Conservation (phyloP, 2,113 vertebrate species). For the Proterorhinus semilunaris region DNA sequence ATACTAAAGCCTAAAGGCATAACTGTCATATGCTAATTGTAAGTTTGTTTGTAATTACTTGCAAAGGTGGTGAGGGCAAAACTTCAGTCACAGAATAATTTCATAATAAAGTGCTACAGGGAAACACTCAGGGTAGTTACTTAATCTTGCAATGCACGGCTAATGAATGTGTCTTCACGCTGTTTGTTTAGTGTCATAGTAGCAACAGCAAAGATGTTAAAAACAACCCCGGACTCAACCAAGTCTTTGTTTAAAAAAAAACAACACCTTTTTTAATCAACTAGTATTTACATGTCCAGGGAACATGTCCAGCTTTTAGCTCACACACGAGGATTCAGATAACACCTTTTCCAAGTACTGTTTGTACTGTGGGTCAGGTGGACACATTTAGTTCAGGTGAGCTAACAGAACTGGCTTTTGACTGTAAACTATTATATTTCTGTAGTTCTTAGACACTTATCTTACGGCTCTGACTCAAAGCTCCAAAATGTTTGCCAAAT, state of each 20-base stretch:
- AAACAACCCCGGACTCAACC: neutral
- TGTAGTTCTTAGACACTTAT: neutral
- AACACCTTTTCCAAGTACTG: neutral
- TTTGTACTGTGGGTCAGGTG: neutral
- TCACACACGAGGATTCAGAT: constrained; percentile 3
- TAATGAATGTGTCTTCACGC: neutral
- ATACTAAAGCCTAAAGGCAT: neutral
- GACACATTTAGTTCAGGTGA: neutral
- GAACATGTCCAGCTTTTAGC: neutral
- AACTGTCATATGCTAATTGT: neutral
- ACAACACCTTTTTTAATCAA: too few relatives aligned
- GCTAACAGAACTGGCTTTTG: neutral
- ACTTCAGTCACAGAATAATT: constrained; percentile 39
- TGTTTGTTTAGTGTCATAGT: neutral
- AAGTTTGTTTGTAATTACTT: neutral
- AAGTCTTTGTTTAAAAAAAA: too few relatives aligned
- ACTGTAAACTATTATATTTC: neutral
- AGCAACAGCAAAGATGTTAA: neutral
- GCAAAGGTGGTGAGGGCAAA: constrained; percentile 1
- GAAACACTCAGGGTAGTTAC: constrained; percentile 28
- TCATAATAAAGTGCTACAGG: constrained; percentile 39
- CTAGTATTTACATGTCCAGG: too few relatives aligned
- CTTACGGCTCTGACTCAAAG: neutral
- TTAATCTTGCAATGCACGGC: constrained; percentile 36
- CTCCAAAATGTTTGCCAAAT: neutral